phyloP scores from a whole-genome alignment of 2,888 invertebrate genomes.

The Lymantria dispar region DNA sequence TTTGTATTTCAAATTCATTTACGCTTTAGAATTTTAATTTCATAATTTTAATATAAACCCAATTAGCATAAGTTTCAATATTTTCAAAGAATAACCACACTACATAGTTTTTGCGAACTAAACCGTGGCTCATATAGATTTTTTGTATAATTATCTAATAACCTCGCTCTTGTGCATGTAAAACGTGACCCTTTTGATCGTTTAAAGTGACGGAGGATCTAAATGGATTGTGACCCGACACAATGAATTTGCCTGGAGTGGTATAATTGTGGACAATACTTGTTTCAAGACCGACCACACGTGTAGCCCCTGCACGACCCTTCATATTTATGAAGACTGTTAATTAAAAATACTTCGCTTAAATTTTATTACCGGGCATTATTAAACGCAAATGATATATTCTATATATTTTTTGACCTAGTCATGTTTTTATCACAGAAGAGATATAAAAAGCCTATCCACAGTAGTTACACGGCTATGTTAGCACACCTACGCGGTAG shows the following conservation, averaged over 20 bases:
- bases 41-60: too few relatives aligned
- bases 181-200: slow-evolving; percentile 62
- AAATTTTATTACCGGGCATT: slow-evolving; percentile 19
- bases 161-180: slow-evolving; percentile 46
- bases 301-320: slow-evolving; percentile 17
- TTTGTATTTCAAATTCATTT: too few relatives aligned
- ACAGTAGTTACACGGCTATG: too few relatives aligned
- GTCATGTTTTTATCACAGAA: too few relatives aligned
- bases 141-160: too few relatives aligned
- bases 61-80: too few relatives aligned
- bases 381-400: background rate
- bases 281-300: slow-evolving; percentile 36
- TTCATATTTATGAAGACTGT: slow-evolving; percentile 31
- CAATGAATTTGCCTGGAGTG: slow-evolving; percentile 61
- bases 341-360: slow-evolving; percentile 36
- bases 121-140: too few relatives aligned
- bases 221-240: slow-evolving; percentile 56
- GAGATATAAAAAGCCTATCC: too few relatives aligned
- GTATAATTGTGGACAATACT: slow-evolving; percentile 63
- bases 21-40: too few relatives aligned
- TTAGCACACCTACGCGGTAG: too few relatives aligned
- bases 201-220: slow-evolving; percentile 60
- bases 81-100: too few relatives aligned
- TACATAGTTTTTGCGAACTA: too few relatives aligned
- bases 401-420: background rate